Percentiles rank a stretch among this genome's conserved stretches.
These are phyloP conservation scores for Cervus canadensis DNA, from an alignment of 2,113 vertebrate species.

Conservation along the genomic window DNA sequence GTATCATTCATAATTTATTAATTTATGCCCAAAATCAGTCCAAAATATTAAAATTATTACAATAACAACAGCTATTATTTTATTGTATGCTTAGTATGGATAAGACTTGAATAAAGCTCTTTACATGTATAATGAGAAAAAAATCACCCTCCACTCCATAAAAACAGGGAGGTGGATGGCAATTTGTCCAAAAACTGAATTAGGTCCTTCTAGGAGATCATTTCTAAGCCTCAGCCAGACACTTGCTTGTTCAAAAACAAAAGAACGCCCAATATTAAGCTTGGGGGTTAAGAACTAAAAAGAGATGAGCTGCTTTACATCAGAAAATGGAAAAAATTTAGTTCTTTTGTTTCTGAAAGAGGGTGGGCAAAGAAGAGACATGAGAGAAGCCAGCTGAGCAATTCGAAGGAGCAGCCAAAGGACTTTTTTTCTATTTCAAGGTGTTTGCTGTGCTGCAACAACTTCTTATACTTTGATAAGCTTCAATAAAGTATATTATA, in stretches of 20 bases:
- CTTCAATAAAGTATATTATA: neutral
- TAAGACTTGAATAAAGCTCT: neutral
- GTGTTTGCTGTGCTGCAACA: neutral
- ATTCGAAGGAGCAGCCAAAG: neutral
- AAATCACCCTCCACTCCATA: neutral
- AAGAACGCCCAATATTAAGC: neutral
- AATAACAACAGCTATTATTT: neutral
- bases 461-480: neutral
- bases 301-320: neutral
- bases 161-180: neutral
- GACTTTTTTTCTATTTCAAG: neutral
- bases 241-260: neutral
- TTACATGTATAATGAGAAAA: neutral
- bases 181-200: slow-evolving; percentile 31
- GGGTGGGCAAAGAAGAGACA: neutral
- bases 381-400: neutral
- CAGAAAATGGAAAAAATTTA: neutral
- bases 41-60: neutral
- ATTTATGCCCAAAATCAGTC: neutral
- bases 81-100: neutral
- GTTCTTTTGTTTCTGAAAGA: neutral
- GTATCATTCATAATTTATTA: neutral
- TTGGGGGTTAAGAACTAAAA: neutral
- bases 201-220: neutral
- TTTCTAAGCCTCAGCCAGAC: neutral